Conservation (phyloP, 2,797 vertebrate genomes). For the Siniperca undulata region DNA sequence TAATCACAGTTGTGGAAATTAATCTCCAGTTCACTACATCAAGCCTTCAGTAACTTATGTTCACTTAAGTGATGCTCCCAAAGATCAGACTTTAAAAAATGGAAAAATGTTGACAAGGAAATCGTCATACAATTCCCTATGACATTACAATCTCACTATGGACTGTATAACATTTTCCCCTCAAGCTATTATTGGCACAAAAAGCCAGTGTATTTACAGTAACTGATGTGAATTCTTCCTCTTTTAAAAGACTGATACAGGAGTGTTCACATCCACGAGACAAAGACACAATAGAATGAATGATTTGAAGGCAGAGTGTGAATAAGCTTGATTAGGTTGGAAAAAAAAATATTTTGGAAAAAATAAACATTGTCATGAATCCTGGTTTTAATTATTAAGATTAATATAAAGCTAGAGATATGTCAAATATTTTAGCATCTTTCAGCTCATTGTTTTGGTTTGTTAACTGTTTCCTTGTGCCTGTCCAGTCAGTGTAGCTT, state of each 20-base stretch:
- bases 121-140: background rate
- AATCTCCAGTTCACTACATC: background rate
- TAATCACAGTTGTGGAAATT: background rate
- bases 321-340: background rate
- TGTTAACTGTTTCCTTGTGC: no score
- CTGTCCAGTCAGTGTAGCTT: no score
- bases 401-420: background rate
- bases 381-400: background rate
- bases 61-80: background rate
- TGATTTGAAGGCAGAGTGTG: background rate
- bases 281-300: background rate
- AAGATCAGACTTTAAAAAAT: background rate
- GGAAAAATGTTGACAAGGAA: conserved; percentile 1
- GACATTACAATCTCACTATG: background rate
- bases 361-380: background rate
- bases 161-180: background rate
- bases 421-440: background rate
- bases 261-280: background rate
- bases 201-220: no score
- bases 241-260: background rate
- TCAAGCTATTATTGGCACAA: background rate
- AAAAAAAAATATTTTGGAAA: background rate
- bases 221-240: background rate
- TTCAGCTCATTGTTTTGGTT: background rate
- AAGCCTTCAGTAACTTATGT: background rate